Evolutionary conservation across 2,888 invertebrate species (phyloP).

Genomic region (Danaus chrysippus): DNA sequence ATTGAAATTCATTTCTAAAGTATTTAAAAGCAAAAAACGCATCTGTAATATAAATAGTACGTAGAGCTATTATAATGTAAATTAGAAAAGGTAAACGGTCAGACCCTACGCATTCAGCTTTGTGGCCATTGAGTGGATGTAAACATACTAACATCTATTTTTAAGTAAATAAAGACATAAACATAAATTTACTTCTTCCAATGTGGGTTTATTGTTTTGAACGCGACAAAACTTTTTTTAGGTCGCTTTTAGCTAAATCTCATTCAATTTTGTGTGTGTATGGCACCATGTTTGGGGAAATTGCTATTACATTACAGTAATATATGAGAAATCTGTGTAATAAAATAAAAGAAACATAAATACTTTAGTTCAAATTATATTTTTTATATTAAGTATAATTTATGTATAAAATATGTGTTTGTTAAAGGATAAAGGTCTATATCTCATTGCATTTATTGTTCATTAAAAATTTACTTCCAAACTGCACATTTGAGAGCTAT

Average conservation of each 20-base stretch:
- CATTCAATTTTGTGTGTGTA: constrained; percentile 35
- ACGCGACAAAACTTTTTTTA: constrained; percentile 69
- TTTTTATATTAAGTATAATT: too few species aligned
- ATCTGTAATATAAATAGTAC: constrained; percentile 22
- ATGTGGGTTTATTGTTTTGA: constrained; percentile 68
- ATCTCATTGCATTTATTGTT: too few species aligned
- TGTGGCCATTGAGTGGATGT: constrained; percentile 29
- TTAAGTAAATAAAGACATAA: constrained; percentile 68
- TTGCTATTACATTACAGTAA: background rate
- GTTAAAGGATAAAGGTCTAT: too few species aligned
- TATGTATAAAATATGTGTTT: too few species aligned
- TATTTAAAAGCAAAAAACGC: constrained; percentile 1
- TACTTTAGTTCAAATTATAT: too few species aligned
- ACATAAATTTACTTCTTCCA: constrained; percentile 65
- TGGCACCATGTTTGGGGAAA: constrained; percentile 23
- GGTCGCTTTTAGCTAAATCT: constrained; percentile 53
- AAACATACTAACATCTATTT: constrained; percentile 66
- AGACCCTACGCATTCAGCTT: constrained; percentile 23
- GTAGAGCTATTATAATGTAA: constrained; percentile 28
- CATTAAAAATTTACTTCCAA: background rate
- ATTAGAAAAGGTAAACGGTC: constrained; percentile 20
- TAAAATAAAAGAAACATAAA: background rate
- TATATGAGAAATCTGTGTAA: background rate
- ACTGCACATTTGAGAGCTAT: background rate
- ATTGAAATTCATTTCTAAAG: background rate